Conservation (phyloP, 2,113 vertebrate genomes). For the Antigone vipio region DNA sequence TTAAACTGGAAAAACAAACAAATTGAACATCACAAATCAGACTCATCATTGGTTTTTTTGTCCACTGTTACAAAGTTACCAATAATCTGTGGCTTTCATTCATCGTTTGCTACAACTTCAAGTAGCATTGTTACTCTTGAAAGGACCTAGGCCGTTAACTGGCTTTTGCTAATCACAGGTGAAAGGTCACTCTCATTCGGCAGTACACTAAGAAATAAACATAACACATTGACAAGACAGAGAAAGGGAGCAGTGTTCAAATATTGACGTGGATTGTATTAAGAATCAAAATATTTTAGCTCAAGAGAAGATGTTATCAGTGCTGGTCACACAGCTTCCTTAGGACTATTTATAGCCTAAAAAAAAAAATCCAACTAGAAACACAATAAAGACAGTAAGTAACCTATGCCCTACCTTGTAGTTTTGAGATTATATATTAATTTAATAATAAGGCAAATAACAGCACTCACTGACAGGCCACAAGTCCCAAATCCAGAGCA, state of each 20-base stretch:
- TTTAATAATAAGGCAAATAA: neutral
- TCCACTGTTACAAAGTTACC: conserved; percentile 40
- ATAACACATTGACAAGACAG: neutral
- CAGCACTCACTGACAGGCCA: neutral
- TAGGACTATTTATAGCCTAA: neutral
- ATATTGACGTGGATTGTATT: neutral
- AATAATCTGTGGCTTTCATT: conserved; percentile 13
- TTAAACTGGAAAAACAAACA: neutral
- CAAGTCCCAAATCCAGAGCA: neutral
- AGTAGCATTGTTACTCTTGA: conserved; percentile 30
- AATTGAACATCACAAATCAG: conserved; percentile 6
- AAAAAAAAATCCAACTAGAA: neutral
- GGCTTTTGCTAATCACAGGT: conserved; percentile 39
- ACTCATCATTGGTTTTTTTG: conserved; percentile 34
- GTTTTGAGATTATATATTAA: neutral
- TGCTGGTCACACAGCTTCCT: neutral
- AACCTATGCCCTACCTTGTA: neutral
- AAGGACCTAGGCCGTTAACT: neutral
- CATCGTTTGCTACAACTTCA: neutral
- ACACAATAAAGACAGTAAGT: neutral
- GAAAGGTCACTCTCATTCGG: conserved; percentile 33
- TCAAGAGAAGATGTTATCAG: neutral
- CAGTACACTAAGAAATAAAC: neutral
- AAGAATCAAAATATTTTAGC: neutral
- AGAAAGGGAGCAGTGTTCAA: neutral